Base-by-base conservation (phyloP, 2,113 vertebrate species). In the Micronycteris hirsuta region DNA sequence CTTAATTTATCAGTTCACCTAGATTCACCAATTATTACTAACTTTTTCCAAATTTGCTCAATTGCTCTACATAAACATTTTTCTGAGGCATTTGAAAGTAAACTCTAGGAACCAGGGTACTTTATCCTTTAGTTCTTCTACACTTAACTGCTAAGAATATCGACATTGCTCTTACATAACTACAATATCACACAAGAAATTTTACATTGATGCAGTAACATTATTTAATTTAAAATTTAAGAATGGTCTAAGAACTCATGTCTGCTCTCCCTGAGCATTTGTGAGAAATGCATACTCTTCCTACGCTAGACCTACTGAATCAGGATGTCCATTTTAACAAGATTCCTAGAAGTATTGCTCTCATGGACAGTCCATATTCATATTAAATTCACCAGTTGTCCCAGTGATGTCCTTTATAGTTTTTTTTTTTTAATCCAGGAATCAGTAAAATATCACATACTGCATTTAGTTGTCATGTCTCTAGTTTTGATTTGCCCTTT, bases 251-350 rank as follows among this genome's bases (percentile, higher is more conserved):
- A 71, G 45, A 71, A 76, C n/a, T 33, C 74, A 0, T 45, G n/a
- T 96, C 10, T 3, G 0, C 17, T 76, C 5, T 92, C 5, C 22
- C 22, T 65, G 61, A n/a, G 14, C 89, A 68, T 52, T 91, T 68
- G 5, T 70, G 43, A 71, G 61, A 86, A 93, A 47, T 80, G 31
- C 6, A 45, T 45, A 45, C 28, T 85, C 28, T 91, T 77, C 41
- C 36, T 54, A 86, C 8, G 8, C 33, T 77, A 52, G 63, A 80
- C 26, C 11, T 91, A 17, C 15, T 78, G 61, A 90, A 76, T 89
- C 56, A 93, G 56, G 88, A 38, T 89, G 38, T 91, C 31, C 56
- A 19, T 80, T 90, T 93, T 87, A 73, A 52, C 41, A 95, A 78
- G 63, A 91, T 80, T 45, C 19, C 45, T 26, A 78, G 54, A 95